phyloP scores from a whole-genome alignment of 2,113 vertebrate genomes.

The Todiramphus saurophagus region DNA sequence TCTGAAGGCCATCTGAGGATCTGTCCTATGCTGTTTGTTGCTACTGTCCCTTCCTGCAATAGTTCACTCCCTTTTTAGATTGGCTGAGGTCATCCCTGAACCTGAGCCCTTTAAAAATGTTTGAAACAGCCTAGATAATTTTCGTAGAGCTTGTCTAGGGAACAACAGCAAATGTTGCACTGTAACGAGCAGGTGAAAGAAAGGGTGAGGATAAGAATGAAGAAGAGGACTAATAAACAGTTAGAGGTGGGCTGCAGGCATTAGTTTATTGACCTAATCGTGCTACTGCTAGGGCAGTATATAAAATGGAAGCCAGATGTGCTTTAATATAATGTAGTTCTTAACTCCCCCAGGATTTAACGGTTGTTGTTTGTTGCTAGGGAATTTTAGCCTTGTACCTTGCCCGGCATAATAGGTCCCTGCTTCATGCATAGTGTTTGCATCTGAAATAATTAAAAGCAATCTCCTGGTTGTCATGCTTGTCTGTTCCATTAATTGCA shows the following conservation, averaged over 20 bases:
- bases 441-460: neutral
- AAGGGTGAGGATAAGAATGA: neutral
- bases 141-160: neutral
- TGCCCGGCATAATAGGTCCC: neutral
- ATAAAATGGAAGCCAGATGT: neutral
- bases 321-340: neutral
- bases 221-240: neutral
- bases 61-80: neutral
- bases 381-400: neutral
- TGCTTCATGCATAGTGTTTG: neutral
- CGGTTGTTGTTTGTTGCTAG: slow-evolving; percentile 1
- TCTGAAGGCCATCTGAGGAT: neutral
- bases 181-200: neutral
- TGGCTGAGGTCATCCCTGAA: neutral
- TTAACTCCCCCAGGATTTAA: neutral
- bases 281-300: neutral
- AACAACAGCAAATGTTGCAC: neutral
- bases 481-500: neutral
- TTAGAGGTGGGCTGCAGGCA: neutral
- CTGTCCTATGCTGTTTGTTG: neutral
- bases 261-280: neutral
- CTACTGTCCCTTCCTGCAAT: neutral
- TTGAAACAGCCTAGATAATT: neutral
- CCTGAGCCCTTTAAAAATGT: neutral
- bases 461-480: neutral